A percentile compares a stretch with the other conserved stretches of the same genome.
phyloP scores from a whole-genome alignment of 1,140 invertebrate species.

The Bombus picipes region DNA sequence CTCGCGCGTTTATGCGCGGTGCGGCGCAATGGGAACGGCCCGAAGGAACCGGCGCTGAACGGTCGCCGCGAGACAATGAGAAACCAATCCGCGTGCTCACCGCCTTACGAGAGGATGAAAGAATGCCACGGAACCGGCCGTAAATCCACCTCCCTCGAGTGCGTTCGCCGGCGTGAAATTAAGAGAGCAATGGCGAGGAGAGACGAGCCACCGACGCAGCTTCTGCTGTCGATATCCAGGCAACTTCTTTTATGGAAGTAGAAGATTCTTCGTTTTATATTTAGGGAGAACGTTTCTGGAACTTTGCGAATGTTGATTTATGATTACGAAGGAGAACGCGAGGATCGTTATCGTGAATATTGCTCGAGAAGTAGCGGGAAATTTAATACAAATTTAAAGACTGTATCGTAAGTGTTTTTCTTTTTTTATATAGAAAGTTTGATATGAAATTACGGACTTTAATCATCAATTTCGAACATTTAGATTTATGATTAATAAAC shows the following conservation, averaged over 20 bases:
- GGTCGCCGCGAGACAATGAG: conserved; percentile 39
- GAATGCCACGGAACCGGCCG: conserved; percentile 40
- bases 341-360: no score
- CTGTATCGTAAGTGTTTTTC: no score
- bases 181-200: conserved; percentile 47
- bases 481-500: no score
- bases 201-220: background rate
- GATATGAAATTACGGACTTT: background rate
- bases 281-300: background rate
- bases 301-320: background rate
- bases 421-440: background rate
- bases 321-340: background rate
- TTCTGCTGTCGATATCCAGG: background rate
- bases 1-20: conserved; percentile 24
- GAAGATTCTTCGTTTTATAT: background rate
- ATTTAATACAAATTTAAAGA: background rate
- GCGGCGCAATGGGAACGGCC: background rate
- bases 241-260: background rate
- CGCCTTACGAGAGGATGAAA: conserved; percentile 45
- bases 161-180: conserved; percentile 44
- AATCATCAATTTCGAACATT: no score
- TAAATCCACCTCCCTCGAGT: conserved; percentile 47
- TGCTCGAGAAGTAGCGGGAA: no score
- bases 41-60: conserved; percentile 2
- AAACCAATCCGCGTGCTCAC: conserved; percentile 43